Evolutionary conservation across 2,113 vertebrate species (phyloP), one percentile per base, ranked within the genome.

Genomic region (Paralichthys olivaceus): DNA sequence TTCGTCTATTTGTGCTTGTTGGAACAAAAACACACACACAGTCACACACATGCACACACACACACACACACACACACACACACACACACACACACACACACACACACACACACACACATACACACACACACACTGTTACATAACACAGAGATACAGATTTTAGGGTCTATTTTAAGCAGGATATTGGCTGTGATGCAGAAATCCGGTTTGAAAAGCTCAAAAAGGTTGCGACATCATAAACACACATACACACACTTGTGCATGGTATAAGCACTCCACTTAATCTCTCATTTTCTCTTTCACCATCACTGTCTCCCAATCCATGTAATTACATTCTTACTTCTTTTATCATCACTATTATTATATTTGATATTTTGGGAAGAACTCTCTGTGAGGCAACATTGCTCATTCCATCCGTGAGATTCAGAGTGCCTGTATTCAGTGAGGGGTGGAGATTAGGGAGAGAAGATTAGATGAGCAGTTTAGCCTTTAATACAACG

Each of bases 381-480:
- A 25, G 13, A 40, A 32, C 5, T 62, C 37, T 77, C 25, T 32
- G 13, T 56, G 19, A 69, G 54, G 15, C 55, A 25, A 77, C 56
- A 69, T 64, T 72, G 72, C 29, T 84, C 62, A 75, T 65, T 67
- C 45, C 54, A 56, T 69, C 73, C 63, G 72, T 72, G 32, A 63
- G 51, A 56, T 25, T 28, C 47, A 2, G 79, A 74, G 68, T 70
- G 79, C 34, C 32, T 54, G 67, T 73, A 63, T 75, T 79, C 28
- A 79, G 72, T 61, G 47, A 75, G 73, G 45, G 71, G 65, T 34
- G 40, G 77, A 84, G 91, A 92, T 92, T 90, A 93, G 23, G 34
- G 43, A 79, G 81, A 84, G 81, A 75, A 85, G 90, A 92, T 92
- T 92, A 91, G 80, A 85, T 76, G 68, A 77, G 77, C 76, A 60